Base-by-base conservation (phyloP, 2,888 invertebrate genomes). In the Escarpia spicata region DNA sequence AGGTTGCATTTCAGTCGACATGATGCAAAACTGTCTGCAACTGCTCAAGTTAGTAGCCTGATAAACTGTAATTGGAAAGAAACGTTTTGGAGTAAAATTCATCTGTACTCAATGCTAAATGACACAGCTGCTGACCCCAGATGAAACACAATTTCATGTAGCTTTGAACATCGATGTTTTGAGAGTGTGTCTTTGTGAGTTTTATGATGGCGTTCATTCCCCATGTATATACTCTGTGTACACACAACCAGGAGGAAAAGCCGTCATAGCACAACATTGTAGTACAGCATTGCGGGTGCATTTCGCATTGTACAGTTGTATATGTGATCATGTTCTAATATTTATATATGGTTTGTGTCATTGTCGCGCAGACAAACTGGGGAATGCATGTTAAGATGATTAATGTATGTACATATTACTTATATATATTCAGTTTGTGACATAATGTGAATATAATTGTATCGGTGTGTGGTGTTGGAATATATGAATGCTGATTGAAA, bases 241-340 rank as follows among this genome's bases (percentile, higher is more conserved):
- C 26, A 75, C 3, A 75, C 75, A 15, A 4, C 37, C 37, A 1
- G 37, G 37, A 19, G 19, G 75, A 75, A 75, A 75, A 75, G 75
- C 75, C 26, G 75, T 75, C 19, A 26, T 19, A 19, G 26, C 75
- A 75, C 75, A 75, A 75, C 15, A 4, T 9, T 75, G 26, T 75
- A 75, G 75, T 75, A 4, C 75, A n/a, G 75, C 26, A 26, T 26
- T 75, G 26, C 75, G 19, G 75, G 26, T 75, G 75, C 26, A 75
- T 75, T 75, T 75, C 19, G 75, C 19, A 75, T 75, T 75, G 75
- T 75, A 75, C 19, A 75, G 19, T 75, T 75, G 75, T 52, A 52
- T 52, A 52, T 52, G 52, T 75, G 75, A 75, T 75, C 75, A 75
- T 75, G 75, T 75, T 75, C n/a, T 75, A 75, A 75, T 75, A 75